Evolutionary conservation across 2,888 invertebrate species (phyloP).

Genomic region (Mesorhabditis sp.): DNA sequence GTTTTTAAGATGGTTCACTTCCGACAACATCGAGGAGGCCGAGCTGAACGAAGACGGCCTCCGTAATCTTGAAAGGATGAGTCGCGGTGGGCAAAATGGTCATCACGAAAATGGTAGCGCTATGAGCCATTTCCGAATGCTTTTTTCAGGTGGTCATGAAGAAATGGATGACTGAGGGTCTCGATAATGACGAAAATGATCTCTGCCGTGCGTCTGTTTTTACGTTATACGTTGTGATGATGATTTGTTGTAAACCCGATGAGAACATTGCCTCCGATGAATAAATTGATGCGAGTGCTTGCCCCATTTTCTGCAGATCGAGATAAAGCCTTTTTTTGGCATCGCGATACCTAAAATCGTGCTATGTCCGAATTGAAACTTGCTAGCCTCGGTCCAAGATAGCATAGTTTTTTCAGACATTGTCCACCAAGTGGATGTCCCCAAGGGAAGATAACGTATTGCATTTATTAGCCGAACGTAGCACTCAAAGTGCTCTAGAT

Average conservation of each 20-base stretch:
- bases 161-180: background rate
- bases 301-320: too few species aligned
- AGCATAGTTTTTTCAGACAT: too few species aligned
- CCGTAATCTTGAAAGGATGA: slow-evolving; percentile 44
- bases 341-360: too few species aligned
- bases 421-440: too few species aligned
- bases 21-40: slow-evolving; percentile 30
- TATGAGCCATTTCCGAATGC: background rate
- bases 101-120: slow-evolving; percentile 9
- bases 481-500: slow-evolving; percentile 23
- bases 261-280: too few species aligned
- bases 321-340: too few species aligned
- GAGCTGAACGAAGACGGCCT: slow-evolving; percentile 45
- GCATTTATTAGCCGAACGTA: slow-evolving; percentile 27
- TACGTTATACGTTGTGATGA: background rate
- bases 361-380: too few species aligned
- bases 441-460: slow-evolving; percentile 10
- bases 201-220: background rate
- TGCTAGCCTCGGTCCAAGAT: too few species aligned
- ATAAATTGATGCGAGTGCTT: too few species aligned
- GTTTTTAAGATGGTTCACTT: slow-evolving; percentile 27
- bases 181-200: background rate
- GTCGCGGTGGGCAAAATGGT: slow-evolving; percentile 20
- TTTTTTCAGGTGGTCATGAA: background rate
- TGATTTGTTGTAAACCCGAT: too few species aligned